Evolutionary conservation across 2,113 vertebrate species (phyloP).

Genomic region (Eleginops maclovinus): DNA sequence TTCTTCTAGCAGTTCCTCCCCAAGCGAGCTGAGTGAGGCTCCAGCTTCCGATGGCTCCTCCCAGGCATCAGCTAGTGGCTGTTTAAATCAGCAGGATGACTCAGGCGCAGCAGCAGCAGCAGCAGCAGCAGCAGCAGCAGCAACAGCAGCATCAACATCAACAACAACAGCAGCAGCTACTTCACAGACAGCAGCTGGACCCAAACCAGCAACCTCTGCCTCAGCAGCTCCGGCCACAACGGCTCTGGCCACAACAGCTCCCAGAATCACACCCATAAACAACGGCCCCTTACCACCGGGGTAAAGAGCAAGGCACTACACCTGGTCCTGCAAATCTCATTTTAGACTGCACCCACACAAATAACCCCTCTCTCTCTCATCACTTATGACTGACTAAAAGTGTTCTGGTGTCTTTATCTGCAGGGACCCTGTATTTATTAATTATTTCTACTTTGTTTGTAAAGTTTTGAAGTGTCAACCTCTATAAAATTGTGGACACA

Average conservation of each 20-base stretch:
- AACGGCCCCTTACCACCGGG: slow-evolving; percentile 91
- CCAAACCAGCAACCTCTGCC: slow-evolving; percentile 64
- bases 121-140: slow-evolving; percentile 26
- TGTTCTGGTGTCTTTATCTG: too few species aligned
- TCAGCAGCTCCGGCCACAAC: slow-evolving; percentile 43
- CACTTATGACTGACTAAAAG: too few species aligned
- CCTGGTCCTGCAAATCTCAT: neutral
- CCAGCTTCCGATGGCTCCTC: slow-evolving; percentile 79
- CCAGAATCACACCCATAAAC: slow-evolving; percentile 80
- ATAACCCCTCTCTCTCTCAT: too few species aligned
- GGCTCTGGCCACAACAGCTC: slow-evolving; percentile 50
- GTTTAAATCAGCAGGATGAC: slow-evolving; percentile 81
- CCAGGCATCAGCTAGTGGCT: slow-evolving; percentile 76
- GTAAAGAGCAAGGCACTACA: slow-evolving; percentile 74
- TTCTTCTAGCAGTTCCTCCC: slow-evolving; percentile 84
- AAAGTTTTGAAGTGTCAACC: too few species aligned
- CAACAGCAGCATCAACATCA: slow-evolving; percentile 37
- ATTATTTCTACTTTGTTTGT: too few species aligned
- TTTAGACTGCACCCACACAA: neutral
- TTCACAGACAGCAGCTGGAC: slow-evolving; percentile 81
- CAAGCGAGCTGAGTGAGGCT: slow-evolving; percentile 81
- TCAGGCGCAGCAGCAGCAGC: slow-evolving; percentile 67
- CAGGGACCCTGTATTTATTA: too few species aligned
- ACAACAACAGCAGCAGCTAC: slow-evolving; percentile 60
- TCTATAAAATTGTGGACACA: too few species aligned